A percentile compares a stretch with the other conserved stretches of the same genome.
Conservation (phyloP, 37 sponge, comb jelly and placozoan species). For the Bolinopsis microptera region DNA sequence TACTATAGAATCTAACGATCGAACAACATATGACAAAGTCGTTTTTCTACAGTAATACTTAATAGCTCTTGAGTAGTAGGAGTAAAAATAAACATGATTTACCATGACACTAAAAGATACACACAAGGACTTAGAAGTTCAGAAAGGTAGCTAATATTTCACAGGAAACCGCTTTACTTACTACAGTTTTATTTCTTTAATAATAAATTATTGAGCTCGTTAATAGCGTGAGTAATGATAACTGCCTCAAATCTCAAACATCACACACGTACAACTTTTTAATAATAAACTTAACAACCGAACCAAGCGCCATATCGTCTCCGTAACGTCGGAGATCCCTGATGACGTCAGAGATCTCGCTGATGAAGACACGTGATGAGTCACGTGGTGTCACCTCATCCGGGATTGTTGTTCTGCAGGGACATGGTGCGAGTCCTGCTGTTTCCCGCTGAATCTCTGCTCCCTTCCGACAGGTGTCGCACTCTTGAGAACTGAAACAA, state of each 20-base stretch:
- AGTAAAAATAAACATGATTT: too few species aligned
- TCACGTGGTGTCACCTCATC: not conserved
- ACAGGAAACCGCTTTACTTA: not conserved
- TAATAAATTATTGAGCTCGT: not conserved
- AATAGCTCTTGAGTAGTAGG: too few species aligned
- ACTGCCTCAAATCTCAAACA: not conserved
- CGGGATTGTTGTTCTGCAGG: slow-evolving; percentile 24
- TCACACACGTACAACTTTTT: not conserved
- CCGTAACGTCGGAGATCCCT: not conserved
- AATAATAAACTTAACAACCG: not conserved
- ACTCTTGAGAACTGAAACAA: not conserved
- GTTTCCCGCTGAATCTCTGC: not conserved
- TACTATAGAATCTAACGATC: too few species aligned
- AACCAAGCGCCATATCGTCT: not conserved
- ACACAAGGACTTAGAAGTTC: too few species aligned
- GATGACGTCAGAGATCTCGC: not conserved
- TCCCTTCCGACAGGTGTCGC: slow-evolving; percentile 37
- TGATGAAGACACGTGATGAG: not conserved
- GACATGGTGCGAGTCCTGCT: slow-evolving; percentile 6
- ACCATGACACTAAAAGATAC: too few species aligned
- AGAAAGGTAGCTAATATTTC: not conserved
- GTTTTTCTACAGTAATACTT: too few species aligned
- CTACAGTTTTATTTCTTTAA: too few species aligned
- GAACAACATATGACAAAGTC: too few species aligned
- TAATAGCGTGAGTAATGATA: not conserved